Evolutionary conservation across 1,140 invertebrate species (phyloP).

Genomic region (Apocrypta bakeri): DNA sequence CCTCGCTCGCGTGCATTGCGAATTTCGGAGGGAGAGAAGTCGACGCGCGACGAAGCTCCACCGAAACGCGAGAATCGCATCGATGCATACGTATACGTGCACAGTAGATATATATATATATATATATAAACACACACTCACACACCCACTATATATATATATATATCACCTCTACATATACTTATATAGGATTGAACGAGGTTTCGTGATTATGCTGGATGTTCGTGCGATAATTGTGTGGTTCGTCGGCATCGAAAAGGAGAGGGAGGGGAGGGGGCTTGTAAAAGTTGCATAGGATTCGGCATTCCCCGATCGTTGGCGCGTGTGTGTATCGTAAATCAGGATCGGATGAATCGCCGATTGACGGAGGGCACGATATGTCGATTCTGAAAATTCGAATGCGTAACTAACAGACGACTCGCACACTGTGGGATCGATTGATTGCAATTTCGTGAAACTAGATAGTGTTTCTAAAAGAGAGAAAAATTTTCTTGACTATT

Average conservation of each 20-base stretch:
- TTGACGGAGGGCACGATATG: neutral
- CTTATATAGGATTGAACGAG: too few relatives aligned
- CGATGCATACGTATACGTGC: neutral
- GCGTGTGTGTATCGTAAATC: neutral
- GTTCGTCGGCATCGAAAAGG: neutral
- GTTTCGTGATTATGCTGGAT: neutral
- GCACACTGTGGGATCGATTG: neutral
- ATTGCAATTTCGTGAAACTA: neutral
- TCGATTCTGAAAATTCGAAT: neutral
- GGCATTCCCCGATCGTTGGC: neutral
- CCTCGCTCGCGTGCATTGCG: neutral
- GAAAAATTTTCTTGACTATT: too few relatives aligned
- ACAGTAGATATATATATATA: too few relatives aligned
- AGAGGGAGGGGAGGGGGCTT: neutral
- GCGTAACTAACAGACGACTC: too few relatives aligned
- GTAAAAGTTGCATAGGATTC: neutral
- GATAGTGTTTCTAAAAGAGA: too few relatives aligned
- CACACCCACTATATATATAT: too few relatives aligned
- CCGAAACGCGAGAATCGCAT: neutral
- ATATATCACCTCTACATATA: too few relatives aligned
- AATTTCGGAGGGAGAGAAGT: conserved; percentile 5
- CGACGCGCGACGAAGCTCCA: conserved; percentile 6
- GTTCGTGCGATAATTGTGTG: neutral
- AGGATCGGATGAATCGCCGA: neutral
- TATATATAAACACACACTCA: neutral